Conservation (phyloP, 1,140 invertebrate genomes). For the Hormaphis cornu region DNA sequence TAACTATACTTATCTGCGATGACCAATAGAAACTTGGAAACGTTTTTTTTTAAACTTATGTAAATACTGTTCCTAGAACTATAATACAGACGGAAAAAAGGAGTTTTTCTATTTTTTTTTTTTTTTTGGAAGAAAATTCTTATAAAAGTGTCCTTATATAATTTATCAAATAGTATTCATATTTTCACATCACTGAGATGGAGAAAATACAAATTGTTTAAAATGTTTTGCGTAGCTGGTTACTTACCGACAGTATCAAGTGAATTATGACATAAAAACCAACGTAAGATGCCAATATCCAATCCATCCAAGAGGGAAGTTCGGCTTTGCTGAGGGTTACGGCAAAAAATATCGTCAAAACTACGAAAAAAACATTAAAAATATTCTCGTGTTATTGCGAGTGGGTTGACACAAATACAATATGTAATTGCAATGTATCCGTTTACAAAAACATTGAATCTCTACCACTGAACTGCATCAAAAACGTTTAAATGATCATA, state of each 20-base stretch:
- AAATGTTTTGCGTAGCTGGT: not conserved
- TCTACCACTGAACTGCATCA: too few relatives aligned
- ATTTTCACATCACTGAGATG: not conserved
- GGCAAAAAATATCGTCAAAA: slow-evolving; percentile 87
- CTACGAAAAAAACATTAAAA: slow-evolving; percentile 48
- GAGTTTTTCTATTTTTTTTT: too few relatives aligned
- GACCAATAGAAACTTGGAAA: too few relatives aligned
- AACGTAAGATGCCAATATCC: slow-evolving; percentile 78
- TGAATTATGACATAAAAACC: slow-evolving; percentile 81
- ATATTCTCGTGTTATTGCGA: not conserved
- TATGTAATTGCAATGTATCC: too few relatives aligned
- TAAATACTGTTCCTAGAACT: too few relatives aligned
- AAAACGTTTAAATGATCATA: too few relatives aligned
- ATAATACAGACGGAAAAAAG: too few relatives aligned
- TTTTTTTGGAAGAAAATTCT: too few relatives aligned
- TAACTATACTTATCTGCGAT: too few relatives aligned
- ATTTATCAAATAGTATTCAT: not conserved
- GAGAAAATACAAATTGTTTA: not conserved
- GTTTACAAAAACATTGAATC: too few relatives aligned
- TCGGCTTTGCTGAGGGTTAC: slow-evolving; percentile 73
- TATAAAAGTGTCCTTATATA: too few relatives aligned
- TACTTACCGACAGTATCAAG: slow-evolving; percentile 75
- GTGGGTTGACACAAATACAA: not conserved
- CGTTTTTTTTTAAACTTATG: too few relatives aligned
- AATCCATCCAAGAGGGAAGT: slow-evolving; percentile 75